These are phyloP conservation scores for Tholera decimalis DNA, from an alignment of 2,888 invertebrate species.

Conservation along the genomic window DNA sequence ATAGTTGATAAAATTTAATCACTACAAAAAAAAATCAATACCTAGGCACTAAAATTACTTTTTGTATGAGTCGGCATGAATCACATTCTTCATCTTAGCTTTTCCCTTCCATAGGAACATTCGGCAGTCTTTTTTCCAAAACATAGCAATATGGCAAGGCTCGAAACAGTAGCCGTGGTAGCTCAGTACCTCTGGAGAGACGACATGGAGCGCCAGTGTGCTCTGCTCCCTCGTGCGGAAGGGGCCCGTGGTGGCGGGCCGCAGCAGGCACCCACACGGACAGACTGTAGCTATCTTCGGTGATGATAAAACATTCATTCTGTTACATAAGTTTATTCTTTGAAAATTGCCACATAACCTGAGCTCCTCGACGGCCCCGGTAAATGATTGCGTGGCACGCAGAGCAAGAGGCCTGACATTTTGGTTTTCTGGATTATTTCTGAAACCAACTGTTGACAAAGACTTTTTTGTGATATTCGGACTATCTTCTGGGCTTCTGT, in stretches of 20 bases:
- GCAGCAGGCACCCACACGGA: constrained; percentile 86
- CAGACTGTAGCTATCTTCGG: constrained; percentile 81
- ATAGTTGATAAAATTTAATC: constrained; percentile 53
- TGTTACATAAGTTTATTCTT: constrained; percentile 80
- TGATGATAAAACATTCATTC: constrained; percentile 75
- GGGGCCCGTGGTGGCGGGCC: constrained; percentile 79
- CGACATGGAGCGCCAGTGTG: constrained; percentile 85
- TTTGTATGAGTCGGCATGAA: constrained; percentile 76
- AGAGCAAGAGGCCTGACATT: constrained; percentile 82
- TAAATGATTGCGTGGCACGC: constrained; percentile 87
- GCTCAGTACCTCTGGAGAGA: constrained; percentile 89
- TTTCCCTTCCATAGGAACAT: constrained; percentile 92
- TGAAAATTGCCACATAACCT: constrained; percentile 82
- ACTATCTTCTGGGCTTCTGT: constrained; percentile 79
- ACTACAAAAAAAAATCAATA: constrained; percentile 49
- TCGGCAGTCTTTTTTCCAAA: constrained; percentile 94
- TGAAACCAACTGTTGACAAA: constrained; percentile 84
- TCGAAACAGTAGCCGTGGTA: constrained; percentile 91
- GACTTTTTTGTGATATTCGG: constrained; percentile 86
- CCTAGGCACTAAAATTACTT: constrained; percentile 65
- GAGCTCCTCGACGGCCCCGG: constrained; percentile 85
- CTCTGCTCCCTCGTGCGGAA: constrained; percentile 86
- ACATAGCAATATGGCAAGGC: constrained; percentile 91
- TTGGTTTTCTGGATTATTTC: constrained; percentile 80
- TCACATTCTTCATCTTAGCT: constrained; percentile 78